Evolutionary conservation across 2,888 invertebrate species (phyloP).

Genomic region (Tribolium freemani): DNA sequence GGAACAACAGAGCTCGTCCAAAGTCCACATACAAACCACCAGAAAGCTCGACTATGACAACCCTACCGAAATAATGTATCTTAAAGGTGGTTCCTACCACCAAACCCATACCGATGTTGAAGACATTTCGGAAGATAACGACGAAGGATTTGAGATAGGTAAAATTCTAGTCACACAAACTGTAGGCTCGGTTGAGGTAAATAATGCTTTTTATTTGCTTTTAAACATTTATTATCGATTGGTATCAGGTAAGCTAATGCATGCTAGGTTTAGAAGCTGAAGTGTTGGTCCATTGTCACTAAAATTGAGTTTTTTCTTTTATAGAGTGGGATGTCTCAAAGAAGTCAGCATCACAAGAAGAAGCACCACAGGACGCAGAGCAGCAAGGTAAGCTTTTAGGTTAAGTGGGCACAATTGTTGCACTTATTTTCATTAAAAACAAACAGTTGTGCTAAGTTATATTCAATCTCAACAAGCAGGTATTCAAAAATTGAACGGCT

Average conservation of each 20-base stretch:
- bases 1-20: conserved; percentile 66
- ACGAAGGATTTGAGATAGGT: conserved; percentile 45
- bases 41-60: conserved; percentile 68
- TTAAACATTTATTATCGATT: conserved; percentile 2
- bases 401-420: conserved; percentile 23
- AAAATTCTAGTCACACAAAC: conserved; percentile 16
- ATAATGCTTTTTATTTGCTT: conserved; percentile 22
- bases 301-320: conserved; percentile 48
- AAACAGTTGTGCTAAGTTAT: conserved; percentile 16
- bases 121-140: conserved; percentile 64
- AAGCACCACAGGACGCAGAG: conserved; percentile 58
- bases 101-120: conserved; percentile 72
- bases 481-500: conserved; percentile 46
- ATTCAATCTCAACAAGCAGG: conserved; percentile 50
- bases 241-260: conserved; percentile 25
- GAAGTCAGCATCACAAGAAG: conserved; percentile 54
- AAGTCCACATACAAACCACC: conserved; percentile 67
- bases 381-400: conserved; percentile 63
- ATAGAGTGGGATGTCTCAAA: conserved; percentile 65
- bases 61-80: conserved; percentile 68
- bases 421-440: conserved; percentile 5
- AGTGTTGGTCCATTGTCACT: background rate
- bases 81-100: conserved; percentile 68
- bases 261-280: conserved; percentile 12
- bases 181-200: conserved; percentile 19